Evolutionary conservation across 2,797 vertebrate species (phyloP), one percentile per base, ranked within the genome.

Genomic region (Fistularia commersonii): DNA sequence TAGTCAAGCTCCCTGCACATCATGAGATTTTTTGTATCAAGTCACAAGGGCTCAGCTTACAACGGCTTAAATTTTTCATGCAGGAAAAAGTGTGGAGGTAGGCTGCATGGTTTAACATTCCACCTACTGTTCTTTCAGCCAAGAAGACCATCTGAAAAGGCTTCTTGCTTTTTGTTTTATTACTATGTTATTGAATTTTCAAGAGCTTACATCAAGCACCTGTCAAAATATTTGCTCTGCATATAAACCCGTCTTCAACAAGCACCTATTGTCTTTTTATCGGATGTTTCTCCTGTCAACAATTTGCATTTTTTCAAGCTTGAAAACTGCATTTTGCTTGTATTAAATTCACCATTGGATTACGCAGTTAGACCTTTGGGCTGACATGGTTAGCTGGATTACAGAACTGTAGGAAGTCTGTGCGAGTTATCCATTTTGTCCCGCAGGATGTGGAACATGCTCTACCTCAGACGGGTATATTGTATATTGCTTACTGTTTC

Each of bases 21-120:
- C 15, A 38, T 49, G 45, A 31, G 54, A 23, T 23, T 23, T 23
- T 23, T 23, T 23, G 23, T 23, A n/a, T n/a, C n/a, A n/a, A 61
- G 64, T 79, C 61, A 63, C 43, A 34, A 70, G 52, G 76, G 70
- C 59, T 87, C 85, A 43, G 41, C 72, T 82, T 83, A 76, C 85
- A 23, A 52, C 33, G 61, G 54, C 76, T 73, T 88, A 64, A 81
- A 90, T 87, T 69, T 87, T 90, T 90, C 54, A 90, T 88, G 79
- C 58, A 41, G 72, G 60, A 34, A 64, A 80, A 51, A 57, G 45
- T 37, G 46, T 37, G 46, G 56, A 59, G 57, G 62, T 39, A 54
- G 62, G 45, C 62, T 42, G 65, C 45, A 32, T 0, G 59, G 70
- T 81, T 79, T 74, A 77, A 60, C 60, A 55, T 81, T 84, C 71